These are phyloP conservation scores for Gila robusta DNA, from an alignment of 2,797 vertebrate species.

Conservation along the genomic window DNA sequence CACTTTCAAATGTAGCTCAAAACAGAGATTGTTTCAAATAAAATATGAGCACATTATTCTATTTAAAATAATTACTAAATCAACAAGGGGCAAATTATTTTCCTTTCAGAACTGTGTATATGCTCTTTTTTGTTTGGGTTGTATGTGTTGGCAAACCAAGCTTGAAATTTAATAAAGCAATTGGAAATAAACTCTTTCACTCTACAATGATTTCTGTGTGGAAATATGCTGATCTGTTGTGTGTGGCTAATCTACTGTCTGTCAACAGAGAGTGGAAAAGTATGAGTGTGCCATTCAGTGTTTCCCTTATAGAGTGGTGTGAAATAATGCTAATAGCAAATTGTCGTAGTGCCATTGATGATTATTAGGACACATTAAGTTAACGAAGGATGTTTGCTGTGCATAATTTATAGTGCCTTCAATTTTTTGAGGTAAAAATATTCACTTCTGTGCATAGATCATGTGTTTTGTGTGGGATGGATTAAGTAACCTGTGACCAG, in stretches of 20 bases:
- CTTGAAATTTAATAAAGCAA: constrained; percentile 65
- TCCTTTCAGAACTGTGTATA: not conserved
- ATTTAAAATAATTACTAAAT: constrained; percentile 16
- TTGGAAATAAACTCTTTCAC: constrained; percentile 62
- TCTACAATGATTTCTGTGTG: constrained; percentile 55
- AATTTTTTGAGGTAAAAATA: not conserved
- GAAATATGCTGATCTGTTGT: constrained; percentile 62
- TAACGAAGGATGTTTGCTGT: not conserved
- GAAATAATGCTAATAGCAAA: constrained; percentile 32
- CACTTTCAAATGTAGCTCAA: not conserved
- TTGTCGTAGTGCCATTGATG: not conserved
- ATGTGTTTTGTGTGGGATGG: constrained; percentile 35
- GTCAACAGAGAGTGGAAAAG: constrained; percentile 27
- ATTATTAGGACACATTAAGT: constrained; percentile 1
- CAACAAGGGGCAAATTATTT: not conserved
- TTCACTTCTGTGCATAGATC: constrained; percentile 4
- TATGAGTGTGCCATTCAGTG: constrained; percentile 15
- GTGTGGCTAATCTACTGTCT: constrained; percentile 52
- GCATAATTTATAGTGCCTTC: not conserved
- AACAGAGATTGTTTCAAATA: not conserved
- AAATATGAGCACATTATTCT: not conserved
- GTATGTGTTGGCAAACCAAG: constrained; percentile 44
- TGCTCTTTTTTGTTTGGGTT: constrained; percentile 49
- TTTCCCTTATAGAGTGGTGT: constrained; percentile 12
- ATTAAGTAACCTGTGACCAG: constrained; percentile 40